phyloP scores from a whole-genome alignment of 2,888 invertebrate genomes.

The Leucophenga maculata region DNA sequence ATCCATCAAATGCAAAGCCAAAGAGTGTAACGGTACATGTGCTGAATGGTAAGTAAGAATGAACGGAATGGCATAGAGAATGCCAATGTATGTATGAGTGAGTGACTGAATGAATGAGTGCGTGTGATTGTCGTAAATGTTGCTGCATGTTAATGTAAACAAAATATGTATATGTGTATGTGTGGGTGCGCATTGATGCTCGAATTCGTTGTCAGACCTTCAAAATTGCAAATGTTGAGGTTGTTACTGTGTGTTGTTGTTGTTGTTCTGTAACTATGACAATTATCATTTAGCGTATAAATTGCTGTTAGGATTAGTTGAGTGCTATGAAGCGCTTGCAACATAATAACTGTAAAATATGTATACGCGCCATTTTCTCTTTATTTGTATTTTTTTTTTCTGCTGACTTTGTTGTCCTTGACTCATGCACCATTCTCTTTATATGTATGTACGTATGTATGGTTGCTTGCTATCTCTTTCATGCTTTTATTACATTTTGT shows the following conservation, averaged over 20 bases:
- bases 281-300: conserved; percentile 17
- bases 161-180: conserved; percentile 13
- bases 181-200: not conserved
- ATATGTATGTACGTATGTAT: too few species aligned
- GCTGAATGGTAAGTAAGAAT: conserved; percentile 85
- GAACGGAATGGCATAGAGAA: conserved; percentile 54
- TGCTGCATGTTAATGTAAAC: not conserved
- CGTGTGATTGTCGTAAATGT: conserved; percentile 6
- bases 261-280: not conserved
- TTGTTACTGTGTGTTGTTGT: not conserved
- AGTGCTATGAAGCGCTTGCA: not conserved
- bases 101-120: conserved; percentile 38
- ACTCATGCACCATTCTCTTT: not conserved
- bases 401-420: conserved; percentile 1
- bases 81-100: conserved; percentile 37
- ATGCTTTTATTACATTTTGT: conserved; percentile 1
- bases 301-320: not conserved
- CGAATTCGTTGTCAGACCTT: too few species aligned
- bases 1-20: conserved; percentile 93
- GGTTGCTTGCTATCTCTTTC: not conserved
- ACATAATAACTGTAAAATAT: not conserved
- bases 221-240: not conserved
- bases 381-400: too few species aligned
- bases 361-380: not conserved
- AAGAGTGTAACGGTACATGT: conserved; percentile 94